phyloP scores from a whole-genome alignment of 2,797 vertebrate species.

The Gallinago stenura region DNA sequence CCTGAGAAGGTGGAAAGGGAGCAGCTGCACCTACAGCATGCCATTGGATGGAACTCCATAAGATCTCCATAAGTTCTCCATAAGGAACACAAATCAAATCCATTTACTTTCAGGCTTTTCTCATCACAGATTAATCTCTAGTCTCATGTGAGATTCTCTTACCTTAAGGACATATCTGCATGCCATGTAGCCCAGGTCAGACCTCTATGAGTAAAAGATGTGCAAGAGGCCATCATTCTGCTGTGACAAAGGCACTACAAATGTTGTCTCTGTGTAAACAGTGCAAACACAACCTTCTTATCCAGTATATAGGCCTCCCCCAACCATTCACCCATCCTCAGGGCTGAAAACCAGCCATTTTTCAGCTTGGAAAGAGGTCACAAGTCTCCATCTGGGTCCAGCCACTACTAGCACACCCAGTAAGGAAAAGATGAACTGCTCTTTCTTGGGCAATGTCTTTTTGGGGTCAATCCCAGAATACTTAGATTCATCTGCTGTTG shows the following conservation, averaged over 20 bases:
- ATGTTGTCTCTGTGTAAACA: neutral
- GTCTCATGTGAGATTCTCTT: neutral
- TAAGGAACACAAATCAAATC: neutral
- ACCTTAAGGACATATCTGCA: neutral
- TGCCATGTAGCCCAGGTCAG: neutral
- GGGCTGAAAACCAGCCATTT: neutral
- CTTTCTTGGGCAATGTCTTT: neutral
- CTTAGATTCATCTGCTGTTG: neutral
- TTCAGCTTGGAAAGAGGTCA: neutral
- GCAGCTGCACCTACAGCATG: neutral
- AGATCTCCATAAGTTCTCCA: neutral
- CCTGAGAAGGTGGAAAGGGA: neutral
- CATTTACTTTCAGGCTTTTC: neutral
- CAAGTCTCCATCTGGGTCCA: neutral
- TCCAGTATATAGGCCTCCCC: neutral
- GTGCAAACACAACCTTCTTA: neutral
- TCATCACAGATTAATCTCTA: neutral
- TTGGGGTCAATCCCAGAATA: neutral
- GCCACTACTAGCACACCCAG: neutral
- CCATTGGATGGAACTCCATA: neutral
- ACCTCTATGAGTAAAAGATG: rapidly evolving
- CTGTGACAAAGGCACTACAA: neutral
- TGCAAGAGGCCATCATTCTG: neutral
- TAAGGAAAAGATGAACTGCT: neutral
- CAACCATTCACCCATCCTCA: neutral